Evolutionary conservation across 92 coral and sea anemone species (phyloP).

Genomic region (Hydrozoanthus gracilis): DNA sequence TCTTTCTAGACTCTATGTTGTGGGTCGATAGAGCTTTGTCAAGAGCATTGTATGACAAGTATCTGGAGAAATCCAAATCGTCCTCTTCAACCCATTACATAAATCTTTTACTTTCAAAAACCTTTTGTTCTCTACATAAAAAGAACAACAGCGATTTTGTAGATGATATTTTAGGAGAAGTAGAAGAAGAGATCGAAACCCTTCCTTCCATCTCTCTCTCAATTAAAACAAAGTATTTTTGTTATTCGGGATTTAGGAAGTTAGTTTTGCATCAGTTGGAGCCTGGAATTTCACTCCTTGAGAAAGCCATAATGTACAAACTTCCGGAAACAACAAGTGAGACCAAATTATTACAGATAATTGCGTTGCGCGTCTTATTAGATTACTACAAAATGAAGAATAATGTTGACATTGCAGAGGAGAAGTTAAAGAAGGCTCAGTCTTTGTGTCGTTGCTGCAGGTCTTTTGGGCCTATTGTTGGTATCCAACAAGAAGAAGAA

Average conservation of each 20-base stretch:
- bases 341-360: neutral
- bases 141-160: neutral
- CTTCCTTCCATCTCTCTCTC: neutral
- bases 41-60: neutral
- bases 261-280: neutral
- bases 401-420: neutral
- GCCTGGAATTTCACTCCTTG: neutral
- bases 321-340: neutral
- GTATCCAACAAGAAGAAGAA: neutral
- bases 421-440: neutral
- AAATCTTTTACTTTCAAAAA: constrained; percentile 5
- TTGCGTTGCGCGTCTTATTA: neutral
- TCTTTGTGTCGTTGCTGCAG: neutral
- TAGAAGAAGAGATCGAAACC: neutral
- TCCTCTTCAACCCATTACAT: neutral
- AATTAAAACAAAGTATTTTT: neutral
- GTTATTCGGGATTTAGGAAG: constrained; percentile 9
- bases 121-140: neutral
- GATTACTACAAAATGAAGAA: neutral
- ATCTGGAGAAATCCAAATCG: neutral
- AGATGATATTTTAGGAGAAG: neutral
- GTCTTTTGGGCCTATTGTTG: neutral
- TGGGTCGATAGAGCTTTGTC: neutral
- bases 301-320: neutral
- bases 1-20: constrained; percentile 7